Evolutionary conservation across 2,113 vertebrate species (phyloP).

Genomic region (Larimichthys polyactis): DNA sequence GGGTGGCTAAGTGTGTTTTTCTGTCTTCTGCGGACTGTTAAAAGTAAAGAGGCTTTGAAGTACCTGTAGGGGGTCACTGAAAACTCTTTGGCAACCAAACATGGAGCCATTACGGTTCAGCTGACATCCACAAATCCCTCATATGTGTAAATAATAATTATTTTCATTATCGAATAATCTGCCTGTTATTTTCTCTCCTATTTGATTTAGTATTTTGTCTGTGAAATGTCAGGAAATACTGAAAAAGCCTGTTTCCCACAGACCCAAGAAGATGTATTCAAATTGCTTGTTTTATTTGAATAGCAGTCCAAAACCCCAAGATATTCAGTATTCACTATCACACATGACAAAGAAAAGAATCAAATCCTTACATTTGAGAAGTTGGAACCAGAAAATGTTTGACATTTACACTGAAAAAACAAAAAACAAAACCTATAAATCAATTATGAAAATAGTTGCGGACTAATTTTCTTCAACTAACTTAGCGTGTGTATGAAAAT

Average conservation of each 20-base stretch:
- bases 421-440: neutral
- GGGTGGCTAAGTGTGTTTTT: neutral
- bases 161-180: neutral
- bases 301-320: neutral
- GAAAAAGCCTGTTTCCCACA: neutral
- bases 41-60: slow-evolving; percentile 11
- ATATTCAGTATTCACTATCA: neutral
- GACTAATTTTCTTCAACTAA: neutral
- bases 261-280: neutral
- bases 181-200: neutral
- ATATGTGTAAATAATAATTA: neutral
- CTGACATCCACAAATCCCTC: neutral
- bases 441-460: neutral
- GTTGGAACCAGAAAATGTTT: neutral
- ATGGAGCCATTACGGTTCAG: neutral
- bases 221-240: neutral
- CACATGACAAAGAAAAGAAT: neutral
- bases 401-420: neutral
- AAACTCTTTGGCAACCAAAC: slow-evolving; percentile 20
- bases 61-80: neutral
- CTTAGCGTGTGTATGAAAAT: neutral
- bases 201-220: slow-evolving; percentile 3
- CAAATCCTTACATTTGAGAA: neutral
- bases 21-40: slow-evolving; percentile 4
- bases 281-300: neutral